A percentile compares a stretch with the other conserved stretches of the same genome.
These are phyloP conservation scores for Monodelphis domestica DNA, from an alignment of 2,797 vertebrate genomes.

Conservation along the genomic window DNA sequence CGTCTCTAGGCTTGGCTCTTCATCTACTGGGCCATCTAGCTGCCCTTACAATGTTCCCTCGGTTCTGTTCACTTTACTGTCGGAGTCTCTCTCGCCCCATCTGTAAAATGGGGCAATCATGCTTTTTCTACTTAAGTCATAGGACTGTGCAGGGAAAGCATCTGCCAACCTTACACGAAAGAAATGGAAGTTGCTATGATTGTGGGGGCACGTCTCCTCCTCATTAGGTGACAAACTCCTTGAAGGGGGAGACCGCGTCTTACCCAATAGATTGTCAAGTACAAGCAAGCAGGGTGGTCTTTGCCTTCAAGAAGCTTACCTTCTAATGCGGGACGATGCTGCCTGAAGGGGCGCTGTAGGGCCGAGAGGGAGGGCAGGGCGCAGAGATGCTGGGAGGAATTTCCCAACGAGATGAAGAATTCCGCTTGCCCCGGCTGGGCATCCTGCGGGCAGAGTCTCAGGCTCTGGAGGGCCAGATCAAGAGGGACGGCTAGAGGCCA, in stretches of 20 bases:
- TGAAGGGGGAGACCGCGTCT: background rate
- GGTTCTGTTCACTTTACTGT: background rate
- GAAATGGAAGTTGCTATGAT: background rate
- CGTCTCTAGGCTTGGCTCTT: no score
- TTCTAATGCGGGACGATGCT: background rate
- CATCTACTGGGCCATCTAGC: no score
- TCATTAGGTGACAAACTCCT: background rate
- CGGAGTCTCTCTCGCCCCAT: background rate
- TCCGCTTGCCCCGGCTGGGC: background rate
- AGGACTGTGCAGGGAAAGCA: background rate
- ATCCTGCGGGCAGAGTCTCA: background rate
- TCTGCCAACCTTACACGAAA: background rate
- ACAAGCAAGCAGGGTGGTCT: no score
- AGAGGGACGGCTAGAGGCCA: background rate
- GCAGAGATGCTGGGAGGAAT: no score
- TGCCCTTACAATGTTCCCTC: no score
- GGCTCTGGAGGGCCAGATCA: background rate
- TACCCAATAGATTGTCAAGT: background rate
- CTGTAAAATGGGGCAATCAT: background rate
- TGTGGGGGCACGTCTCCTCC: background rate
- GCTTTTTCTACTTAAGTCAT: background rate
- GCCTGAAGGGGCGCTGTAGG: background rate
- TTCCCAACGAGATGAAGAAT: no score
- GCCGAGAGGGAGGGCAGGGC: no score
- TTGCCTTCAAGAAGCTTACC: background rate